A percentile compares a stretch with the other conserved stretches of the same genome.
phyloP scores from a whole-genome alignment of 2,888 invertebrate genomes.

The Plagodis dolabraria region DNA sequence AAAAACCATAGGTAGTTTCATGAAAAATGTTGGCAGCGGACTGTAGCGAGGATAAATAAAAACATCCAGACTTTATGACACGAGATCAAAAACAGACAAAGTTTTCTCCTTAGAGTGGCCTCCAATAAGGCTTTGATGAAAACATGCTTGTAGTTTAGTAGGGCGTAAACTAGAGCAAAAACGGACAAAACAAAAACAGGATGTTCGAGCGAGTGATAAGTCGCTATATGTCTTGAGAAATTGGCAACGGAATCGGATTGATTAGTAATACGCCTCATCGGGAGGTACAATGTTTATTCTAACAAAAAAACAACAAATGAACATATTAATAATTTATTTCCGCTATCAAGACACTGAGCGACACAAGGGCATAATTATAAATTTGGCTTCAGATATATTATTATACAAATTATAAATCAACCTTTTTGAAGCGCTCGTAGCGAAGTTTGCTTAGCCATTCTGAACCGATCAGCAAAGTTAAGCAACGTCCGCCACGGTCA shows the following conservation, averaged over 20 bases:
- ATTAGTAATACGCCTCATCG: too few species aligned
- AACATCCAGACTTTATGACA: constrained; percentile 20
- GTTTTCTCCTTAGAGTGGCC: constrained; percentile 21
- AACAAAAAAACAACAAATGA: too few species aligned
- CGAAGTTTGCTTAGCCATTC: too few species aligned
- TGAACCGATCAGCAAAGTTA: too few species aligned
- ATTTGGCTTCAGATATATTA: too few species aligned
- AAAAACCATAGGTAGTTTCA: neutral
- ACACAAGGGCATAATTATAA: too few species aligned
- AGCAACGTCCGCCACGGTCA: too few species aligned
- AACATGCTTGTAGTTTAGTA: constrained; percentile 29
- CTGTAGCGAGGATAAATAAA: constrained; percentile 36
- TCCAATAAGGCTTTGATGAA: constrained; percentile 26
- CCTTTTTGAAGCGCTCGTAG: too few species aligned
- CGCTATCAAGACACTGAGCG: too few species aligned
- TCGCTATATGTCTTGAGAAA: constrained; percentile 19
- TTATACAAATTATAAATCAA: too few species aligned
- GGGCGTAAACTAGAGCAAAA: constrained; percentile 28
- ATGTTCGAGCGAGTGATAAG: constrained; percentile 14
- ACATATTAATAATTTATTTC: too few species aligned
- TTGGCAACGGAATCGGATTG: constrained; percentile 8
- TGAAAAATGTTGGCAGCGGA: neutral
- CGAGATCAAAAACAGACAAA: constrained; percentile 24
- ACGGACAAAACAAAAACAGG: constrained; percentile 33
- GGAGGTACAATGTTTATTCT: too few species aligned